Conservation (phyloP, 2,888 invertebrate genomes). For the Tanypteryx hageni region DNA sequence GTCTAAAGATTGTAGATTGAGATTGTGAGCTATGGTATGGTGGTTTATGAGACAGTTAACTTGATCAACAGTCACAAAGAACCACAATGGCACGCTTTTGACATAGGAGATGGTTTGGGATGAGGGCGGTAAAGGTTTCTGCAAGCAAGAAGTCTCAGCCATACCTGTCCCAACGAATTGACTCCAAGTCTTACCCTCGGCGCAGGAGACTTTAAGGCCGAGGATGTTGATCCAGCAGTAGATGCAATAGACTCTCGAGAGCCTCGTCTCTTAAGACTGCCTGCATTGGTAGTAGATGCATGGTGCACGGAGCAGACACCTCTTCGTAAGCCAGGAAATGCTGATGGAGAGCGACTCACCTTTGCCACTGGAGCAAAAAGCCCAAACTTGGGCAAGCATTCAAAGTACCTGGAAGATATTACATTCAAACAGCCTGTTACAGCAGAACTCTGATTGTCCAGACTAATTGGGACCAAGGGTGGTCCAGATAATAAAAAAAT, state of each 20-base stretch:
- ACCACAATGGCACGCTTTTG: constrained; percentile 23
- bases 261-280: constrained; percentile 81
- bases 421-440: too few species aligned
- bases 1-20: neutral
- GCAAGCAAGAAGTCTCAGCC: constrained; percentile 63
- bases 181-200: constrained; percentile 87
- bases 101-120: neutral
- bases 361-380: constrained; percentile 95
- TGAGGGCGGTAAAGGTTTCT: neutral
- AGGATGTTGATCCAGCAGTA: constrained; percentile 77
- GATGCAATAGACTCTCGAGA: constrained; percentile 91
- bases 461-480: neutral
- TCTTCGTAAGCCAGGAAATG: constrained; percentile 77
- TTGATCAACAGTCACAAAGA: neutral
- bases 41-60: neutral
- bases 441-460: too few species aligned
- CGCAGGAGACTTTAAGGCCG: constrained; percentile 77
- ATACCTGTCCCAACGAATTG: constrained; percentile 78
- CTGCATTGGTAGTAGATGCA: constrained; percentile 75
- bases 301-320: constrained; percentile 81
- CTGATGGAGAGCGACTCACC: constrained; percentile 90
- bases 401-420: constrained; percentile 88
- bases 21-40: neutral
- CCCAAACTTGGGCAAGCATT: constrained; percentile 92
- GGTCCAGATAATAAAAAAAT: too few species aligned